phyloP scores from a whole-genome alignment of 2,113 vertebrate genomes.

The Trinectes maculatus region DNA sequence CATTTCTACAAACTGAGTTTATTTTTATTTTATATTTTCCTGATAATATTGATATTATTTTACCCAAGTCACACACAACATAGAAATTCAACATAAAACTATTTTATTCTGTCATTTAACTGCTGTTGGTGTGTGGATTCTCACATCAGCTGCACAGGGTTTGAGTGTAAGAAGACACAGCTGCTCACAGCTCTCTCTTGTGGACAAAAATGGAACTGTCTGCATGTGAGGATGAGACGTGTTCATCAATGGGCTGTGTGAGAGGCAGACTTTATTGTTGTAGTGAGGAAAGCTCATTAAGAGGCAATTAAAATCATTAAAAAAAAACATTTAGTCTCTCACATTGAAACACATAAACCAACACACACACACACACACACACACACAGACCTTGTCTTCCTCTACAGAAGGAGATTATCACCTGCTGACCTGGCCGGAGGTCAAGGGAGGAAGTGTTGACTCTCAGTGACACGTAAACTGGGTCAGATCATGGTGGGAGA shows the following conservation, averaged over 20 bases:
- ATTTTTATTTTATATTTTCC: no score
- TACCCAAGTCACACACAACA: no score
- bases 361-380: neutral
- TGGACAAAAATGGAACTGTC: constrained; percentile 27
- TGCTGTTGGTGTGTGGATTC: no score
- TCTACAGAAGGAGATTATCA: constrained; percentile 45
- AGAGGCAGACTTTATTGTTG: neutral
- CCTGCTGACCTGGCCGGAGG: constrained; percentile 35
- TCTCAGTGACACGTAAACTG: constrained; percentile 48
- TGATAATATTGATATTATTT: no score
- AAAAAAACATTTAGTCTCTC: neutral
- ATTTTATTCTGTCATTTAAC: no score
- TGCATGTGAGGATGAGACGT: neutral
- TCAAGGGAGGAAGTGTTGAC: constrained; percentile 47
- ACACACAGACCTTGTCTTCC: neutral
- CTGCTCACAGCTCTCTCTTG: constrained; percentile 42
- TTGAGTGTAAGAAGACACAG: neutral
- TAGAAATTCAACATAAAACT: no score
- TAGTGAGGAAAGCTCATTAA: no score
- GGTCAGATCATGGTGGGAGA: constrained; percentile 45
- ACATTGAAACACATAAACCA: neutral
- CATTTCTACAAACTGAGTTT: no score
- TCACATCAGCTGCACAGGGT: no score
- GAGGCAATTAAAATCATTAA: neutral
- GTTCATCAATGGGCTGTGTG: neutral